Conservation (phyloP, 2,797 vertebrate genomes). For the Brotula barbata region DNA sequence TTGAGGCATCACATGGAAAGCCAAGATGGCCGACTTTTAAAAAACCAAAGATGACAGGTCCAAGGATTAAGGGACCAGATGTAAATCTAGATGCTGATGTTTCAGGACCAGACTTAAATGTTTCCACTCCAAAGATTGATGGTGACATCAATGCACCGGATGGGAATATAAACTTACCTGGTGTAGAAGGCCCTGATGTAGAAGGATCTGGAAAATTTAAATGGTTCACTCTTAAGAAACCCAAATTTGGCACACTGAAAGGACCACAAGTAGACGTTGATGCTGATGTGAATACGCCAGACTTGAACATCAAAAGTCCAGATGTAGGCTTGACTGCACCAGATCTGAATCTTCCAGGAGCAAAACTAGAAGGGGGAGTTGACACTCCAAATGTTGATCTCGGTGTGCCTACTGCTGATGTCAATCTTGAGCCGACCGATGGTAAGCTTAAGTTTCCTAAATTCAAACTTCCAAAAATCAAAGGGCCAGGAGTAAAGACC, state of each 20-base stretch:
- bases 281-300: constrained; percentile 54
- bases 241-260: constrained; percentile 55
- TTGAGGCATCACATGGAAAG: constrained; percentile 46
- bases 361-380: constrained; percentile 52
- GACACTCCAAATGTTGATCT: constrained; percentile 49
- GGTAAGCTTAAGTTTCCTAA: no score
- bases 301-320: constrained; percentile 46
- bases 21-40: constrained; percentile 64
- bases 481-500: no score
- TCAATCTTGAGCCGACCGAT: no score
- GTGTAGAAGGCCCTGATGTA: constrained; percentile 53
- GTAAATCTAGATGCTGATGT: constrained; percentile 29
- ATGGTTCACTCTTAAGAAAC: constrained; percentile 59
- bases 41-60: constrained; percentile 38
- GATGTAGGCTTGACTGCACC: constrained; percentile 53
- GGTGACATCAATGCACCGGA: constrained; percentile 47
- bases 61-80: constrained; percentile 54
- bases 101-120: constrained; percentile 41
- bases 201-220: constrained; percentile 55
- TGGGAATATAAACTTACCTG: constrained; percentile 39
- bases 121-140: constrained; percentile 56
- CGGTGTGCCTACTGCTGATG: constrained; percentile 41
- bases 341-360: constrained; percentile 56
- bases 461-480: no score
- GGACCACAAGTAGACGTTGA: constrained; percentile 50